Percentiles rank a stretch among this genome's conserved stretches.
These are phyloP conservation scores for Stenotaenia linearis DNA, from an alignment of 2,888 invertebrate species.

Conservation along the genomic window DNA sequence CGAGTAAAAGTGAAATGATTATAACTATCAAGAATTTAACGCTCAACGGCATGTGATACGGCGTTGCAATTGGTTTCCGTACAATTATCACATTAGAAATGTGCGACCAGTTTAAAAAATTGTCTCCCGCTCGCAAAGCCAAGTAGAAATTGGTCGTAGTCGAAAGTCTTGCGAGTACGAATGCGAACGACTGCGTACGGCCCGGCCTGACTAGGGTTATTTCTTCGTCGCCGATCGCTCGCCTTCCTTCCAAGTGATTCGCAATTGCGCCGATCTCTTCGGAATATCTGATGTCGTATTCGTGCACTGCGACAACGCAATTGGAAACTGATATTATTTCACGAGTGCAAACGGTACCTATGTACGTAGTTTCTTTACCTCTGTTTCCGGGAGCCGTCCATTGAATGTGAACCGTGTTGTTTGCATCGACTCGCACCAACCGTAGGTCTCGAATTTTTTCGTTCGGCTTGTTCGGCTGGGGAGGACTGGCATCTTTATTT, in stretches of 20 bases:
- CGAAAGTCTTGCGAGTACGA: background rate
- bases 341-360: background rate
- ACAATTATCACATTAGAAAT: background rate
- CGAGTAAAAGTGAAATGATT: background rate
- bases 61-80: background rate
- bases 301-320: too few species aligned
- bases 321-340: too few species aligned
- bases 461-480: too few species aligned
- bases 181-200: background rate
- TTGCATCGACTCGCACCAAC: background rate
- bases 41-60: background rate
- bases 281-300: background rate
- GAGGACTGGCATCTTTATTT: background rate
- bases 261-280: background rate
- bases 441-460: background rate
- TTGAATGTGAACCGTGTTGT: background rate
- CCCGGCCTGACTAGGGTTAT: background rate
- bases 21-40: background rate
- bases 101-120: background rate
- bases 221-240: background rate
- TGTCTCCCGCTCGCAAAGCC: background rate
- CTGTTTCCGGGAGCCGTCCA: background rate
- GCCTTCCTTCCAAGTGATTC: background rate
- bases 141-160: background rate
- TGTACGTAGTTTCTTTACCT: background rate